Evolutionary conservation across 2,113 vertebrate genomes (phyloP), one percentile per base, ranked within the genome.

Genomic region (Mastomys coucha): DNA sequence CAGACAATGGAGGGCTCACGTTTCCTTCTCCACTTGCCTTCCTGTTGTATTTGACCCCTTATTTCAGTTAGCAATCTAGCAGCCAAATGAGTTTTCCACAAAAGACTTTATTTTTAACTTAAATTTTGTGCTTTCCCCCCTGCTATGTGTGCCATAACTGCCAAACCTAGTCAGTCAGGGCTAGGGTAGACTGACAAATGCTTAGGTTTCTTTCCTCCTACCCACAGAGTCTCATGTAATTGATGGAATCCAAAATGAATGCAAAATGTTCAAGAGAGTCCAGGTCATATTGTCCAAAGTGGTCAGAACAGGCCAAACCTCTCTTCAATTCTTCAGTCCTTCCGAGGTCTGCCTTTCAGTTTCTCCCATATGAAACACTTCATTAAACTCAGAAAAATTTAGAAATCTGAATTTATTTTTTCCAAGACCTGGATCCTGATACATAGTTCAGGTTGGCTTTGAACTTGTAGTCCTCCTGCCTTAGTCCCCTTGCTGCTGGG

Each of bases 351-450:
- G 53, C 33, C 39, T 76, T 94, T 91, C 45, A 73, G 14, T 89
- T 93, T 7, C 12, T 93, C 26, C 51, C 45, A 80, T 75, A 73
- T 76, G 26, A 0, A 78, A 16, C 1, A 31, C 5, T 93, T 93
- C 31, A 91, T 72, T 84, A 96, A 82, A 76, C 63, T 85, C 93
- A 20, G 51, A 28, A 11, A 86, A 73, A 80, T 36, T 65, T 42
- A 70, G 89, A 95, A 76, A 39, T 28, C n/a, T 60, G 63, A 10
- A 45, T 31, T 85, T 45, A 42, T 5, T 28, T 31, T 60, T 28
- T 49, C 28, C 53, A 49, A 33, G 42, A 36, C n/a, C 6, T 6
- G 28, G 63, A 17, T 51, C 17, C 49, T 87, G 63, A 33, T 69
- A 49, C 5, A 16, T 4, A 16, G 65, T 36, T 88, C 20, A 53